phyloP scores from a whole-genome alignment of 2,113 vertebrate genomes.

The rabbit (Oryctolagus cuniculus) region mOryCun1.1 NC_091451.1:18133001-18133500 shows the following conservation, averaged over 20 bases:
- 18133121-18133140: neutral
- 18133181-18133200: neutral
- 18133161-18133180: slow-evolving; percentile 51
- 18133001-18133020: neutral
- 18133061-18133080: neutral
- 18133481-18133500: neutral
- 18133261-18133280: neutral
- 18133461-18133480: neutral
- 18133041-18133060: neutral
- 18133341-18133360: slow-evolving; percentile 18
- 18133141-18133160: slow-evolving; percentile 33
- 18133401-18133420: slow-evolving; percentile 18
- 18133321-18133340: slow-evolving; percentile 54
- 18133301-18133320: neutral
- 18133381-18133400: slow-evolving; percentile 26
- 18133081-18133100: slow-evolving; percentile 12
- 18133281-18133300: neutral
- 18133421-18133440: slow-evolving; percentile 32
- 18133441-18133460: neutral
- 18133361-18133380: slow-evolving; percentile 11
- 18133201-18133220: neutral
- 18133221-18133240: neutral
- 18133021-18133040: slow-evolving; percentile 40
- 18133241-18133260: neutral
- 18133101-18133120: neutral